Percentiles rank a stretch among this genome's conserved stretches.
phyloP scores from a whole-genome alignment of 2,797 vertebrate species.

The Taeniopygia guttata region DNA sequence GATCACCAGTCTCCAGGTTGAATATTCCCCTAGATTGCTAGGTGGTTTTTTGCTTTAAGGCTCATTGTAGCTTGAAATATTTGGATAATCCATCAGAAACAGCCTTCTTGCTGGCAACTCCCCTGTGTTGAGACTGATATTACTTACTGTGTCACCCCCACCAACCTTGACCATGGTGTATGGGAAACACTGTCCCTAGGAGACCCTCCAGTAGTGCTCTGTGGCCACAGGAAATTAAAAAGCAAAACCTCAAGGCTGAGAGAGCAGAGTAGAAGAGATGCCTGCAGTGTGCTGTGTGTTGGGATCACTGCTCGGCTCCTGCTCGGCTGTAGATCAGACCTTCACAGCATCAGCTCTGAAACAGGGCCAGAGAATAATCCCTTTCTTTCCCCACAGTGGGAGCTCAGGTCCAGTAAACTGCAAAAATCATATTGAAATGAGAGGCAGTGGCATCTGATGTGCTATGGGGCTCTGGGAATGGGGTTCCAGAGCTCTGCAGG shows the following conservation, averaged over 20 bases:
- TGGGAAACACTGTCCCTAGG: background rate
- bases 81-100: background rate
- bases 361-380: background rate
- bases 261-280: background rate
- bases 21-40: background rate
- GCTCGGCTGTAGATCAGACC: background rate
- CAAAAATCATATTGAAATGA: background rate
- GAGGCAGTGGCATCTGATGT: background rate
- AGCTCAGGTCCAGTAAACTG: conserved; percentile 8
- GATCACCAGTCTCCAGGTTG: background rate
- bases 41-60: background rate
- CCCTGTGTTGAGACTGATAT: background rate
- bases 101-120: background rate
- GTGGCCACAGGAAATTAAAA: conserved; percentile 54
- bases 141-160: rapidly evolving
- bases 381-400: background rate
- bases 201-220: background rate
- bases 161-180: background rate
- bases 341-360: background rate
- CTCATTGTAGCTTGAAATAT: background rate
- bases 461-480: background rate
- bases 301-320: background rate
- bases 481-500: background rate
- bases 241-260: background rate
- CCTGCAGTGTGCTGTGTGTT: background rate